Percentiles rank a stretch among this genome's conserved stretches.
phyloP scores from a whole-genome alignment of 2,113 vertebrate species.

The Hyla sarda region DNA sequence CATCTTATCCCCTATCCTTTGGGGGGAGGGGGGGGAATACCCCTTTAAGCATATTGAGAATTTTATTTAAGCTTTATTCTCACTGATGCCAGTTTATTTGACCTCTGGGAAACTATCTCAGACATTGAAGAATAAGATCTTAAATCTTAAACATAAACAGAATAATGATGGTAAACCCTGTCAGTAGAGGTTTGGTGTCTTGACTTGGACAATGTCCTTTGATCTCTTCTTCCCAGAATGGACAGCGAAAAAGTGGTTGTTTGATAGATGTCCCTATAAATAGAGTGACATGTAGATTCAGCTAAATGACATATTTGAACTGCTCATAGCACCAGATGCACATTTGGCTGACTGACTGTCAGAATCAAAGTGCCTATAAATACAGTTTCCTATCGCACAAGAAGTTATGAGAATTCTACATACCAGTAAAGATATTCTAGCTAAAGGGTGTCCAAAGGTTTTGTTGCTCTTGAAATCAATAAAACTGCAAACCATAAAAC shows the following conservation, averaged over 20 bases:
- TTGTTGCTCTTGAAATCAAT: not conserved
- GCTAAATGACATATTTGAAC: not conserved
- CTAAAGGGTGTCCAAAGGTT: not conserved
- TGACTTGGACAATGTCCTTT: not conserved
- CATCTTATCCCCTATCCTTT: too few species aligned
- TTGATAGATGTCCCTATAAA: not conserved
- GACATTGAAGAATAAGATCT: not conserved
- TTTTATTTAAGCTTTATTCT: too few species aligned
- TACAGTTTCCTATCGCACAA: not conserved
- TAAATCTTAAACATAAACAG: not conserved
- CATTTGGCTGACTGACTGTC: slow-evolving; percentile 11
- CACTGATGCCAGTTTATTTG: not conserved
- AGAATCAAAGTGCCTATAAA: slow-evolving; percentile 8
- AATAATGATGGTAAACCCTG: not conserved
- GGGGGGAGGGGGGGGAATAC: too few species aligned
- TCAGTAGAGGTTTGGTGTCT: not conserved
- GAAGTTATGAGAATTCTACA: not conserved
- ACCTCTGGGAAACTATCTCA: not conserved
- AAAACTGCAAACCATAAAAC: not conserved
- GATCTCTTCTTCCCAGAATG: not conserved
- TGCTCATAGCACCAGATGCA: not conserved
- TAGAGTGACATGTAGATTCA: not conserved
- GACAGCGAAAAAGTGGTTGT: not conserved
- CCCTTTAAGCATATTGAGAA: too few species aligned
- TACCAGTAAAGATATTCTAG: not conserved